Evolutionary conservation across 2,113 vertebrate genomes (phyloP), one percentile per base, ranked within the genome.

Genomic region (Ammodytes marinus): DNA sequence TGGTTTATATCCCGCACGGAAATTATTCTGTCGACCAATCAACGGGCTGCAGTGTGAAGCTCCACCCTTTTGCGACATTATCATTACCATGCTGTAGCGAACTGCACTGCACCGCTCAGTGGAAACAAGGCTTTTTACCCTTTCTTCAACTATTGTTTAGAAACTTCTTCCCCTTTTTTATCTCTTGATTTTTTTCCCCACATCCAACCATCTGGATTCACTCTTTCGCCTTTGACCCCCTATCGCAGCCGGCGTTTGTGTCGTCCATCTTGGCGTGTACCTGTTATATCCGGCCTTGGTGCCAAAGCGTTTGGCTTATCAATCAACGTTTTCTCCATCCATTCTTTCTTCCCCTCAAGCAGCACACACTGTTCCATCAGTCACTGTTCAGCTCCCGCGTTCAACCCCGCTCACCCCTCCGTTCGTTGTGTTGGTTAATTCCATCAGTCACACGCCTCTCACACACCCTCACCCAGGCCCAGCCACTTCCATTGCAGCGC

Each of bases 361-460:
- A 85, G 61, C 52, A 35, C n/a, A 35, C n/a, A 83, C 80, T 74
- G 42, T 84, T 89, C 88, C 88, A 92, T 90, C 93, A 91, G 75
- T 92, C 89, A 91, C 84, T 66, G 86, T 86, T 84, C 89, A 87
- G 87, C 90, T 79, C 86, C 73, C 85, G 72, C 89, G 46, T 83
- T 87, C 86, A 90, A 75, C 79, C 80, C 67, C 83, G 83, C 86
- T 86, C 75, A 84, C 85, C 88, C 84, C 58, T 69, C 89, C 74
- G 55, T 70, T 90, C 74, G 55, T 70, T 78, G 86, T 69, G 83
- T 90, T 88, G 87, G 86, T 87, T 93, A 92, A 93, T 93, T 90
- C 89, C 89, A 91, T 92, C 92, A 94, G 85, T 92, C 91, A 91
- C 89, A 89, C 79, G 68, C 73, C 89, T 87, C 85, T 84, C 88